phyloP scores from a whole-genome alignment of 2,113 vertebrate species.

The Falcunculus frontatus region DNA sequence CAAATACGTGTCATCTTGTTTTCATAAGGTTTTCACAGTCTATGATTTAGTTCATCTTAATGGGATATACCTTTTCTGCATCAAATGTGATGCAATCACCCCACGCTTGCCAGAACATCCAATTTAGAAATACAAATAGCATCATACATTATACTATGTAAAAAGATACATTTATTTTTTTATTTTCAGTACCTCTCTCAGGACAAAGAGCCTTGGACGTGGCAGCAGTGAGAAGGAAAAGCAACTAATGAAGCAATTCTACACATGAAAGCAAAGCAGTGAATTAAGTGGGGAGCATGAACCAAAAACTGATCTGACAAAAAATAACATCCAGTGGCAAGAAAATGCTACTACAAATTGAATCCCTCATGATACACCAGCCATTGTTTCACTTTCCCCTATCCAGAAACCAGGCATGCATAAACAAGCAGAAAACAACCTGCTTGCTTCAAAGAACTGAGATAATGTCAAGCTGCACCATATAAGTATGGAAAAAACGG shows the following conservation, averaged over 20 bases:
- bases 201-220: background rate
- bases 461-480: background rate
- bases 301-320: background rate
- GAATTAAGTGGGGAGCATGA: fast-evolving
- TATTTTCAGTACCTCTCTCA: background rate
- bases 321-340: background rate
- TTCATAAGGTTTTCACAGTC: background rate
- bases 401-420: background rate
- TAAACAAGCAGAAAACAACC: background rate
- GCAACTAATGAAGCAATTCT: background rate
- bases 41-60: background rate
- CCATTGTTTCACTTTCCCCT: background rate
- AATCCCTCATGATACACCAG: background rate
- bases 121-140: background rate
- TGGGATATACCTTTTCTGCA: background rate
- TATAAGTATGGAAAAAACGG: background rate
- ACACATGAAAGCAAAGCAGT: background rate
- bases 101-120: background rate
- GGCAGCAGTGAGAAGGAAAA: background rate
- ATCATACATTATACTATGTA: background rate
- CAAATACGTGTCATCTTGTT: background rate
- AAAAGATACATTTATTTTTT: background rate
- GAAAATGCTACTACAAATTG: background rate
- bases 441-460: background rate
- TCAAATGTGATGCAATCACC: background rate